phyloP scores from a whole-genome alignment of 2,888 invertebrate genomes.

The Orthonevra nobilis region DNA sequence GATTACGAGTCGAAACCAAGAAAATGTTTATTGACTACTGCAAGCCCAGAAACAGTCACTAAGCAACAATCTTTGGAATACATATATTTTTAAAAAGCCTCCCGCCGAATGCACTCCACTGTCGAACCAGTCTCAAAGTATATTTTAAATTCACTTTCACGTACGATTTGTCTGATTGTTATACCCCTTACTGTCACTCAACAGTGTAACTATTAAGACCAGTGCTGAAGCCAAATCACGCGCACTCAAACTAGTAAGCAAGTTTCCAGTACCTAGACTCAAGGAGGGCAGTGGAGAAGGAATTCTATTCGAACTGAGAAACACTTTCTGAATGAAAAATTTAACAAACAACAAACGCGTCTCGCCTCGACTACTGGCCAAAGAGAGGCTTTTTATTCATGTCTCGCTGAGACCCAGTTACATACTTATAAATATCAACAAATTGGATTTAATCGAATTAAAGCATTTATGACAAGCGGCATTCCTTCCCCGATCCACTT shows the following conservation, averaged over 20 bases:
- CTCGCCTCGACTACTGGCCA: background rate
- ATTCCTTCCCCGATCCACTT: background rate
- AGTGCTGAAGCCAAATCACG: conserved; percentile 28
- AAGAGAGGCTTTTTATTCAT: conserved; percentile 8
- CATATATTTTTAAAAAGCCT: too few species aligned
- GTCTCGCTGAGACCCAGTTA: conserved; percentile 53
- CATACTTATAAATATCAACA: conserved; percentile 41
- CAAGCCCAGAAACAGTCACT: too few species aligned
- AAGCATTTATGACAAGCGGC: conserved; percentile 47
- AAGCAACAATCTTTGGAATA: too few species aligned
- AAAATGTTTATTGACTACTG: too few species aligned
- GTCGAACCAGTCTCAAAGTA: conserved; percentile 24
- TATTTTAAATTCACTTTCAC: conserved; percentile 62
- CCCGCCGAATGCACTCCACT: conserved; percentile 35
- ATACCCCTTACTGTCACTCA: conserved; percentile 5
- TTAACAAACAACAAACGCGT: conserved; percentile 20
- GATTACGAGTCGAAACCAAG: too few species aligned
- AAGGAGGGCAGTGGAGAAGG: conserved; percentile 10
- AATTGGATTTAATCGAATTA: conserved; percentile 68
- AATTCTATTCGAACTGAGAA: conserved; percentile 32
- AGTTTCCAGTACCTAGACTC: background rate
- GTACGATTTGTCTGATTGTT: conserved; percentile 25
- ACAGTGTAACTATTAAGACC: too few species aligned
- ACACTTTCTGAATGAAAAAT: conserved; percentile 61
- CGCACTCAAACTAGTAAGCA: background rate